Base-by-base conservation (phyloP, 2,888 invertebrate species). In the Lithophane socia region DNA sequence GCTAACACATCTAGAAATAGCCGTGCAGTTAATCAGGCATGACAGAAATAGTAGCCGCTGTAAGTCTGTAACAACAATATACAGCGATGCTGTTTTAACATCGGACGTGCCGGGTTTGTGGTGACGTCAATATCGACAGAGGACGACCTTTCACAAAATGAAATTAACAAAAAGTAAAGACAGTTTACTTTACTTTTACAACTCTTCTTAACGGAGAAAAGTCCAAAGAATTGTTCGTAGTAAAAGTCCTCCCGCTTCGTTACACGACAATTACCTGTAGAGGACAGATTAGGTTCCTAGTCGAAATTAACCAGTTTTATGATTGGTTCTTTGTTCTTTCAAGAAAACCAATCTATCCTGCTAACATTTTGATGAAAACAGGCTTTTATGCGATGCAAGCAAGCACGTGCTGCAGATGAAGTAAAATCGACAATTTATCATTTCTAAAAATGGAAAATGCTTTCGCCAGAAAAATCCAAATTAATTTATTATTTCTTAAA, bases 21-120 rank as follows among this genome's bases (percentile, higher is more conserved):
- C 67, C n/a, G 42, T 47, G 67, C 68, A 86, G 81, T 86, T 86
- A 86, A 83, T 86, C 77, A 83, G 79, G 37, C 63, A 21, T 47
- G 75, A 80, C 75, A 58, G 71, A 86, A 87, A 86, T 83, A 86
- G 80, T 75, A 73, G 42, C 42, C 60, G 72, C 52, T 73, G 73
- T 72, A 73, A 79, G 61, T 83, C 47, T 66, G 79, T 78, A 71
- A 84, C 78, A 75, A 82, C 73, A 82, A 83, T 61, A 75, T 73
- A 65, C 29, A 82, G 77, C 66, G 24, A 61, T 52, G 47, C 60
- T 80, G 56, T 85, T 76, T 70, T 76, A 85, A 16, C 61, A 60
- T 72, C 73, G 74, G 64, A 68, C 72, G 64, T 67, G 68, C 58
- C 47, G 61, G 66, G 29, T 66, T 49, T n/a, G 37, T 37, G n/a